Base-by-base conservation (phyloP, 2,113 vertebrate species). In the Strigops habroptila region DNA sequence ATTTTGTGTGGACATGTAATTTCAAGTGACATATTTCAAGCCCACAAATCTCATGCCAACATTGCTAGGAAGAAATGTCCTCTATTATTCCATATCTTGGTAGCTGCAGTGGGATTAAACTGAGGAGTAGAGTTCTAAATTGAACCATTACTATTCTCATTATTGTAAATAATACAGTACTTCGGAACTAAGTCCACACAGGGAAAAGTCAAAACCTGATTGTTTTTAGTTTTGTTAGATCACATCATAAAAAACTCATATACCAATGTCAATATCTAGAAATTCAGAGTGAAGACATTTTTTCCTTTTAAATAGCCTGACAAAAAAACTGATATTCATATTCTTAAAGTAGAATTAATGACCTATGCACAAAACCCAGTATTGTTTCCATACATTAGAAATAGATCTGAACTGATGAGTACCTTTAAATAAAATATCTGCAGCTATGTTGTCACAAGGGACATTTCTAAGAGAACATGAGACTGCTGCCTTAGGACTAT, bases 311-410 rank as follows among this genome's bases (percentile, higher is more conserved):
- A 86, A 70, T 8, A 78, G 31, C 55, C 65, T 48, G 18, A 77
- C 25, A 86, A 51, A 93, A 64, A 60, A 49, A 9, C 1, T 31
- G 28, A 48, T 69, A 82, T 35, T 35, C 60, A 37, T 48, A 46
- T 82, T 75, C 60, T 86, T 60, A 84, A 91, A 88, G 77, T 22
- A 74, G 65, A 93, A 89, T 46, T 90, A 86, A 94, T 69, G n/a
- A 75, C n/a, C 16, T 84, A 18, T 53, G 44, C 51, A 90, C 37
- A 91, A 88, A 76, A 9, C 24, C 17, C 67, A 80, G 31, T 31
- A 77, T 49, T 91, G 41, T 68, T 95, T 91, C 77, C 31, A 88
- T 71, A 77, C 31, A 65, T 46, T 51, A 88, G 73, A 88, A 91
- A 92, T 88, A 88, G 82, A 86, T 82, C 43, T 65, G 79, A 93